Percentiles rank a stretch among this genome's conserved stretches.
Evolutionary conservation across 2,888 invertebrate genomes (phyloP).

Genomic region (Eupelmus urozonus): DNA sequence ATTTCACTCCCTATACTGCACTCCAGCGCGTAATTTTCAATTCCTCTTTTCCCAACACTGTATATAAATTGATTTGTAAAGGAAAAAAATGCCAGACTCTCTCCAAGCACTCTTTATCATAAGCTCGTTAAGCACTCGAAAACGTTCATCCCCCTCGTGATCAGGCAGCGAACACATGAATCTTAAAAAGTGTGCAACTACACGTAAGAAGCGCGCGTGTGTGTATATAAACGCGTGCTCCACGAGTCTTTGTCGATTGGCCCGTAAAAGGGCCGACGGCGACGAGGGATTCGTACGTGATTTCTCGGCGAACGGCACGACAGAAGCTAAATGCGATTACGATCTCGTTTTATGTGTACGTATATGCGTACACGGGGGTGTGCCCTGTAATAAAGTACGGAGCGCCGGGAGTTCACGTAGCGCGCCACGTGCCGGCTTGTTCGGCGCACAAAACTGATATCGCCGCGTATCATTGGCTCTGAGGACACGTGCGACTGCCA

Average conservation of each 20-base stretch:
- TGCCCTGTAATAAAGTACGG: constrained; percentile 68
- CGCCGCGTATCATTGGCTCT: constrained; percentile 67
- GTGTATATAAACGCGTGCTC: background rate
- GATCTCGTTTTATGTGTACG: constrained; percentile 68
- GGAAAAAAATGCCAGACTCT: too few species aligned
- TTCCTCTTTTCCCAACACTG: too few species aligned
- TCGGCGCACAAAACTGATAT: constrained; percentile 70
- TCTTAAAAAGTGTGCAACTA: constrained; percentile 24
- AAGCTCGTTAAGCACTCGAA: too few species aligned
- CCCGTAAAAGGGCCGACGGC: background rate
- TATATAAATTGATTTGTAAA: too few species aligned
- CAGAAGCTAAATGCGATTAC: constrained; percentile 73
- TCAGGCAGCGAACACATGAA: too few species aligned
- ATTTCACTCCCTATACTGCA: too few species aligned
- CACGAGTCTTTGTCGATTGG: background rate
- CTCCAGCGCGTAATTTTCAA: too few species aligned
- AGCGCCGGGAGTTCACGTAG: constrained; percentile 67
- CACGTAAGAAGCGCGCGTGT: background rate
- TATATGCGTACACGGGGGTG: constrained; percentile 59
- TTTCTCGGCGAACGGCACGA: constrained; percentile 68
- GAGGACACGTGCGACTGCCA: constrained; percentile 71
- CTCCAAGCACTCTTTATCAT: too few species aligned
- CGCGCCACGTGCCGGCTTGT: constrained; percentile 71
- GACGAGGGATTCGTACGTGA: constrained; percentile 63
- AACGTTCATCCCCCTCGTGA: too few species aligned